phyloP scores from a whole-genome alignment of 2,888 invertebrate genomes.

The Anorthoa munda region DNA sequence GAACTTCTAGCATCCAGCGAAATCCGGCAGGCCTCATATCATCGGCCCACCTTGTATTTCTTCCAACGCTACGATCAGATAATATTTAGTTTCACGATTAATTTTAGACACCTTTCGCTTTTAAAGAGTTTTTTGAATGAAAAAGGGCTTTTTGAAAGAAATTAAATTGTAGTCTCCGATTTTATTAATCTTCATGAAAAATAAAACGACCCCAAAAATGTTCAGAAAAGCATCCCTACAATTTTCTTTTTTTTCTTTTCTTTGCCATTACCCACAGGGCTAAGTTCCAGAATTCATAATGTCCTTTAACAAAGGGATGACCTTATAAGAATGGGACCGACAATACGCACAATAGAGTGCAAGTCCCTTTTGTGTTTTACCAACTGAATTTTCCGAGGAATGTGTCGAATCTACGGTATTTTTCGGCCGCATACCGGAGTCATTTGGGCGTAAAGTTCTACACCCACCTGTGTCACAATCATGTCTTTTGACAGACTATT shows the following conservation, averaged over 20 bases:
- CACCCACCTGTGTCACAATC: neutral
- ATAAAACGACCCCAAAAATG: neutral
- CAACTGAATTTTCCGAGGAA: conserved; percentile 56
- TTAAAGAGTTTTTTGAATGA: neutral
- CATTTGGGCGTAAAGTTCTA: conserved; percentile 11
- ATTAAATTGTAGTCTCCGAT: neutral
- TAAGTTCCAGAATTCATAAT: conserved; percentile 63
- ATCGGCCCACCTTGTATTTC: too few species aligned
- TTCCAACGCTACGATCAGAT: too few species aligned
- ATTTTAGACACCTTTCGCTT: neutral
- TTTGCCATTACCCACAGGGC: conserved; percentile 49
- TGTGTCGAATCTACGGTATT: conserved; percentile 46
- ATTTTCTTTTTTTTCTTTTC: conserved; percentile 29
- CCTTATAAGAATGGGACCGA: conserved; percentile 60
- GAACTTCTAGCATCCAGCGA: too few species aligned
- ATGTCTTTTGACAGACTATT: too few species aligned
- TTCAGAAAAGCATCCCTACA: neutral
- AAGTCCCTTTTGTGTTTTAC: conserved; percentile 61
- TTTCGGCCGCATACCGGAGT: conserved; percentile 38
- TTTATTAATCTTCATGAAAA: neutral
- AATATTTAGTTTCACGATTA: too few species aligned
- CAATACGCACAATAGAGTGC: conserved; percentile 69
- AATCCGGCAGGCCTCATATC: too few species aligned
- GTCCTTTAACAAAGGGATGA: conserved; percentile 68
- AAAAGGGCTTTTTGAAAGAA: too few species aligned